Evolutionary conservation across 37 sponge, comb jelly and placozoan species (phyloP).

Genomic region (Halisarca cf. caerulea): DNA sequence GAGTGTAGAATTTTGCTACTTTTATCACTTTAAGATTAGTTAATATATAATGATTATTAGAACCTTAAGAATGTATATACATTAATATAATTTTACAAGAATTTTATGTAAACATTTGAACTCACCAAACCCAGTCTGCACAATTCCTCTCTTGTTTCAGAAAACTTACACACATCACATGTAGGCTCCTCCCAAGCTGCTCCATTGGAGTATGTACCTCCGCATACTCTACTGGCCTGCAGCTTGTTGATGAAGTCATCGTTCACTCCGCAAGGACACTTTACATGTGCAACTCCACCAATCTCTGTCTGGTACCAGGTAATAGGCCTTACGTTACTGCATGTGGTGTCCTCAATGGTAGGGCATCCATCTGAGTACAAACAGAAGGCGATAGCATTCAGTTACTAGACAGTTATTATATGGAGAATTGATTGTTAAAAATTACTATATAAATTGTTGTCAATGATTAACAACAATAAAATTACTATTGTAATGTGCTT

Average conservation of each 20-base stretch:
- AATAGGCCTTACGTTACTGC: background rate
- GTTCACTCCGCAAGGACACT: conserved; percentile 47
- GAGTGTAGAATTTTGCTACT: no score
- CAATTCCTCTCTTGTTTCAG: conserved; percentile 4
- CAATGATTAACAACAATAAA: no score
- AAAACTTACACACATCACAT: conserved; percentile 31
- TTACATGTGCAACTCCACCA: background rate
- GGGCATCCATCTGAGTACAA: conserved; percentile 28
- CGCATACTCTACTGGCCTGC: conserved; percentile 45
- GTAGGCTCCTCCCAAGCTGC: conserved; percentile 40
- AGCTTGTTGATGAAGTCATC: background rate
- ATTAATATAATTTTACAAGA: no score
- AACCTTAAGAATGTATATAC: no score
- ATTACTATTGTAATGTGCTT: no score
- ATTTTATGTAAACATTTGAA: no score
- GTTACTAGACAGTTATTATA: no score
- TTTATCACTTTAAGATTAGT: no score
- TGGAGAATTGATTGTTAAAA: no score
- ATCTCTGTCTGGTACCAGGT: conserved; percentile 48
- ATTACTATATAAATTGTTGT: no score
- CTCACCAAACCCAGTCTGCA: conserved; percentile 43
- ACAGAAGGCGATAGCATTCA: no score
- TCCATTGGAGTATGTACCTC: conserved; percentile 41
- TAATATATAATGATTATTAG: no score
- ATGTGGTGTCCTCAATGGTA: background rate